Base-by-base conservation (phyloP, 2,113 vertebrate species). In the Lucifuga dentata region DNA sequence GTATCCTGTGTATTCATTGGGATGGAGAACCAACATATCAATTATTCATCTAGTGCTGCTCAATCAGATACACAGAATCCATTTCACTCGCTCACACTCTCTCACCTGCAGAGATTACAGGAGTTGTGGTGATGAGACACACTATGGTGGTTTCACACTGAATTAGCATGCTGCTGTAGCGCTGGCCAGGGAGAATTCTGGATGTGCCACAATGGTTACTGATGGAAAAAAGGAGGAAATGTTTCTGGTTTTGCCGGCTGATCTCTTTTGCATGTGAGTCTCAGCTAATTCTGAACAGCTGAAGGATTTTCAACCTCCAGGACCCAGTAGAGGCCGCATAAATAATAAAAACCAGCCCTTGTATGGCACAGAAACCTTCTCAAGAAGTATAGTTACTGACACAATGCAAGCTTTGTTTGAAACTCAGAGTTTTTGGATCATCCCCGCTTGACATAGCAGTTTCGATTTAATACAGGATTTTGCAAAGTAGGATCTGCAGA, bases 41-140 rank as follows among this genome's bases (percentile, higher is more conserved):
- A 89, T 91, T 82, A 91, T 91, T 91, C 79, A 91, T 88, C 73
- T 48, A 23, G 72, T 45, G 68, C 76, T 57, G 59, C 86, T 90
- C 85, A 85, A 78, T 90, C 88, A 88, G 82, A 86, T 80, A 75
- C 74, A 76, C 66, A 68, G 71, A 80, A 82, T 81, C 78, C 63
- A 78, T 80, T 66, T 53, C 65, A 67, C 32, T 38, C 65, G 16
- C 41, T 62, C 44, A 19, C 32, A 20, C 33, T 53, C 62, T 74
- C 70, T 83, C 84, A 86, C 86, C 89, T 88, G 81, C 80, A 75
- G 78, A 77, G 73, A 86, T 81, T 81, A 81, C 71, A 70, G 63
- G 58, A 71, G 56, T 38, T 48, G 57, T 29, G 19, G 69, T 48
- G 75, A 68, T 75, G 71, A 67, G 68, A 78, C 65, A 66, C 73